A percentile compares a stretch with the other conserved stretches of the same genome.
These are phyloP conservation scores for Numenius arquata DNA, from an alignment of 2,113 vertebrate species.

Conservation along the genomic window DNA sequence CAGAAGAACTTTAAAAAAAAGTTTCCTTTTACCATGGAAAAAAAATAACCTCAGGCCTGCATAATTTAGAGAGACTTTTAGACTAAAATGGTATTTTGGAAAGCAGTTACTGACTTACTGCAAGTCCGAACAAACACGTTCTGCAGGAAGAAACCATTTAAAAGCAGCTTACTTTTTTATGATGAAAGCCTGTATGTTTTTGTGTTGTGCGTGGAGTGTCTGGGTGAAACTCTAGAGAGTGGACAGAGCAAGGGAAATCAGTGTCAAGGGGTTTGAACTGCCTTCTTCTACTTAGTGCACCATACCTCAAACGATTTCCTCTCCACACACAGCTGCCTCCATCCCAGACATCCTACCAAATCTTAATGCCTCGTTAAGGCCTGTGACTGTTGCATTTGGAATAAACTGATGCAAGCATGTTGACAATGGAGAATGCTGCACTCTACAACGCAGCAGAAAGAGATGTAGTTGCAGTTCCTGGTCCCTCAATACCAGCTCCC, in stretches of 20 bases:
- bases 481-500: no score
- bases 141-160: not conserved
- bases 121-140: not conserved
- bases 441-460: not conserved
- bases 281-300: not conserved
- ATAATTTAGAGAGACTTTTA: not conserved
- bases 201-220: not conserved
- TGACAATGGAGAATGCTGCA: not conserved
- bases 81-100: not conserved
- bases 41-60: not conserved
- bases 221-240: not conserved
- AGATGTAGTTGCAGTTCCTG: not conserved
- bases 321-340: not conserved
- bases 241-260: not conserved
- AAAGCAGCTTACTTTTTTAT: not conserved
- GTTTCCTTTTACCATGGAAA: not conserved
- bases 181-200: not conserved
- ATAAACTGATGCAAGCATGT: rapidly evolving
- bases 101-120: not conserved
- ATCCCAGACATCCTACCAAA: not conserved
- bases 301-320: not conserved
- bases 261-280: not conserved
- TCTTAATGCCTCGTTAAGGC: not conserved
- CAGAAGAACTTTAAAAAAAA: not conserved
- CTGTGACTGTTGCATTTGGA: not conserved